A percentile compares a stretch with the other conserved stretches of the same genome.
Evolutionary conservation across 2,113 vertebrate species (phyloP).

Genomic region (Vulpes ferrilata): DNA sequence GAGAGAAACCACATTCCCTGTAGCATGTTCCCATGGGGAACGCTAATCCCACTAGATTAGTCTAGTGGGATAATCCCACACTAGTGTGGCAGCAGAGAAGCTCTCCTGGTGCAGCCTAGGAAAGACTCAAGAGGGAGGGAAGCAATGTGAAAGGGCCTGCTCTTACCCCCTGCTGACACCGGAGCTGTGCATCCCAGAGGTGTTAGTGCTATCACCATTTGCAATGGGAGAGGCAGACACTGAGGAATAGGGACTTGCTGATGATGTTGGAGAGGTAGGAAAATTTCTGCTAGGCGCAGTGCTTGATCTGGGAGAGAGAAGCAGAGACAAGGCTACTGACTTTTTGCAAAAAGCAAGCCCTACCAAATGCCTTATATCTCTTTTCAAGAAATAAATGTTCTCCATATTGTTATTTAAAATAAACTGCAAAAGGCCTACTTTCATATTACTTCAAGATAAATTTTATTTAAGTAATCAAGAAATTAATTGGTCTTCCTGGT

Average conservation of each 20-base stretch:
- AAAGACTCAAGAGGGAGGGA: slow-evolving; percentile 42
- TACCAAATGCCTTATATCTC: neutral
- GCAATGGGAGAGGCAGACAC: slow-evolving; percentile 93
- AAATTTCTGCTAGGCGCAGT: slow-evolving; percentile 95
- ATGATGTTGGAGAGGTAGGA: slow-evolving; percentile 96
- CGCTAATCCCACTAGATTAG: neutral
- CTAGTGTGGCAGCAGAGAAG: neutral
- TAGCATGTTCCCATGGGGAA: rapidly evolving
- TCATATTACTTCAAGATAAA: neutral
- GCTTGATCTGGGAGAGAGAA: slow-evolving; percentile 92
- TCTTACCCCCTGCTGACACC: slow-evolving; percentile 92
- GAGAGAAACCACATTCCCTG: neutral
- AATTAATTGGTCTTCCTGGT: neutral
- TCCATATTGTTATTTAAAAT: neutral
- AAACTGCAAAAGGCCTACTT: slow-evolving; percentile 6
- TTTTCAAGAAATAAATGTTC: slow-evolving; percentile 51
- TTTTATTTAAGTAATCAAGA: slow-evolving; percentile 3
- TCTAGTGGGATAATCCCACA: too few species aligned
- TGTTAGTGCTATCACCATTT: slow-evolving; percentile 95
- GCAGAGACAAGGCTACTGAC: slow-evolving; percentile 82
- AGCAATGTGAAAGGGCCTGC: slow-evolving; percentile 78
- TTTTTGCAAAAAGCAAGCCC: slow-evolving; percentile 65
- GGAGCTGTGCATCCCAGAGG: slow-evolving; percentile 94
- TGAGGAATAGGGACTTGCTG: slow-evolving; percentile 92
- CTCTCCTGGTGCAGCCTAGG: neutral